Conservation (phyloP, 2,113 vertebrate species). For the Varanus komodoensis region DNA sequence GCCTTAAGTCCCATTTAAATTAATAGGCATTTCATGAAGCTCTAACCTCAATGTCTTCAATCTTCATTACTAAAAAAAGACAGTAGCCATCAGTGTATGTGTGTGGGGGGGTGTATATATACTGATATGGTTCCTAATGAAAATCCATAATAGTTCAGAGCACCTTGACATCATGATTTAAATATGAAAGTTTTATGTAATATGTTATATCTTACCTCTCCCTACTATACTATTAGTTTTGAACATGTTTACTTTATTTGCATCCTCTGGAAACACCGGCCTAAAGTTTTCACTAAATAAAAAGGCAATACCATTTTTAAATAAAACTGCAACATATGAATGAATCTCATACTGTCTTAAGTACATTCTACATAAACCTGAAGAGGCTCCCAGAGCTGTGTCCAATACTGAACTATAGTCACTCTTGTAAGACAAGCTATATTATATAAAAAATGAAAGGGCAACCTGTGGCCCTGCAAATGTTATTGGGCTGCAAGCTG, state of each 20-base stretch:
- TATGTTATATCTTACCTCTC: background rate
- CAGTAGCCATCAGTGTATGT: background rate
- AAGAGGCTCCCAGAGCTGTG: background rate
- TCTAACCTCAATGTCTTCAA: background rate
- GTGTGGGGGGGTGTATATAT: background rate
- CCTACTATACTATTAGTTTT: background rate
- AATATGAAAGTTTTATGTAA: background rate
- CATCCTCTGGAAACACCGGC: background rate
- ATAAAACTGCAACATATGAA: background rate
- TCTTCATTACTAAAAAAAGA: background rate
- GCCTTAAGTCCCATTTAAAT: background rate
- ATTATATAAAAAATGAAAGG: background rate
- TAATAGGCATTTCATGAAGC: background rate
- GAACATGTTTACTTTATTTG: background rate
- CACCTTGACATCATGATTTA: background rate
- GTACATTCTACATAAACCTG: background rate
- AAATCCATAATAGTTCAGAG: background rate
- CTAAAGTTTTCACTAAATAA: background rate
- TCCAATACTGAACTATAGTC: background rate
- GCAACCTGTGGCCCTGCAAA: no score
- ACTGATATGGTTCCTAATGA: background rate
- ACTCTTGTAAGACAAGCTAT: background rate
- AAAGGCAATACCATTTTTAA: background rate
- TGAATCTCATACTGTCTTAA: background rate
- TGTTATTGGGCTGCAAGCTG: background rate